Base-by-base conservation (phyloP, 2,888 invertebrate genomes). In the Drosophila nigricruria region DNA sequence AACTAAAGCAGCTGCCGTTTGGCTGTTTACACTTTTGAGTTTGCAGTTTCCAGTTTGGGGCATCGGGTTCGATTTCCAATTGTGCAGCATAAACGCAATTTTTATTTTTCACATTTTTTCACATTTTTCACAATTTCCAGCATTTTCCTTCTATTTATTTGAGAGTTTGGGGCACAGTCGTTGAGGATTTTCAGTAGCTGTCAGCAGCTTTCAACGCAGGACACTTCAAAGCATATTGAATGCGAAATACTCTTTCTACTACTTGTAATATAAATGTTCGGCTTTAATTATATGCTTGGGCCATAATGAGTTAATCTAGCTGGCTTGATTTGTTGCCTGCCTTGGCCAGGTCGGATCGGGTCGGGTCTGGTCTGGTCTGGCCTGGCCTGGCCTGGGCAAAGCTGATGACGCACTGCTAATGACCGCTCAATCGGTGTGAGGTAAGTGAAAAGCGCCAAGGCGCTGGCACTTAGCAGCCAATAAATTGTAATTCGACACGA, bases 401-500 rank as follows among this genome's bases (percentile, higher is more conserved):
- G 50, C 65, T 18, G 42, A 62, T 66, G 59, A 70, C 54, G 58
- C 59, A 52, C 43, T 57, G 62, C 49, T 76, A 73, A 77, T 77
- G 73, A 77, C 59, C 49, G 30, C 73, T 27, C 25, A 27, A 56
- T 32, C 30, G 32, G 8, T 53, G 30, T 43, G 52, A 69, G 58
- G 40, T 56, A 73, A 65, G 68, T 65, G 62, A 73, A 77, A 81
- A 73, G 73, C 70, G 79, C 42, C 79, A 81, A 75, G 81, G 65
- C 60, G 52, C 49, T 64, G 74, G 65, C 86, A 85, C 86, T 89
- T 89, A 85, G 73, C 86, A 85, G 90, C 86, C 86, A 89, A 87
- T 87, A 87, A 87, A 87, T 87, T 87, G 90, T 88, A 89, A 87
- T 87, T 85, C 90, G 90, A 89, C 88, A 79, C 81, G 65, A 69